Conservation (phyloP, 2,888 invertebrate species). For the Ichneumoninae sp. region DNA sequence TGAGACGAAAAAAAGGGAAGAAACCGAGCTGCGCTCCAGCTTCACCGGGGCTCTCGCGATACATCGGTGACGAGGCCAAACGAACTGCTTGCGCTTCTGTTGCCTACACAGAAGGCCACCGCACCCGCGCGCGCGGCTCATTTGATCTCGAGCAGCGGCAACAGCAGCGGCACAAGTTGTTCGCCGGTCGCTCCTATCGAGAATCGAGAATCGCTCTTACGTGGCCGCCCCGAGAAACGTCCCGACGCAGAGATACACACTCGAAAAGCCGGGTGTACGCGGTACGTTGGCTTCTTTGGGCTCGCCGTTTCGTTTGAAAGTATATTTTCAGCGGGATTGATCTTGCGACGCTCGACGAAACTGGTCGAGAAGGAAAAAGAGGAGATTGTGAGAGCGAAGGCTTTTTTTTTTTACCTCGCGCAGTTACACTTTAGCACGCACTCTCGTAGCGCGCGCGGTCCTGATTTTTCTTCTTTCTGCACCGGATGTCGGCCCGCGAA, state of each 20-base stretch:
- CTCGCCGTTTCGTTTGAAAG: constrained; percentile 56
- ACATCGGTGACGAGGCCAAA: constrained; percentile 41
- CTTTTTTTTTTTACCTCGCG: constrained; percentile 17
- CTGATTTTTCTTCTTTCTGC: constrained; percentile 12
- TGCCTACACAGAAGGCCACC: constrained; percentile 36
- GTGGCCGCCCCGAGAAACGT: background rate
- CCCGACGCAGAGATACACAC: constrained; percentile 32
- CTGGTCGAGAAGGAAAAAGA: constrained; percentile 25
- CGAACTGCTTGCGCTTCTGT: constrained; percentile 36
- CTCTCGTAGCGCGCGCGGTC: background rate
- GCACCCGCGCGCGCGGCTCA: constrained; percentile 52
- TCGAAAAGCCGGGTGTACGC: constrained; percentile 41
- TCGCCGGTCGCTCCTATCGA: constrained; percentile 46
- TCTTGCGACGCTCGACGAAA: constrained; percentile 43
- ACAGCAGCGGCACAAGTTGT: constrained; percentile 1
- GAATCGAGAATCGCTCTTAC: constrained; percentile 55
- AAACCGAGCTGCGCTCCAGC: constrained; percentile 16
- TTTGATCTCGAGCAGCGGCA: constrained; percentile 54
- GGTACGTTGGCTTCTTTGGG: constrained; percentile 12
- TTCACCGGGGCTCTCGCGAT: constrained; percentile 41
- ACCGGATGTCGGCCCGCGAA: constrained; percentile 53
- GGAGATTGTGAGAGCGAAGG: background rate
- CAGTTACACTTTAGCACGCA: constrained; percentile 41
- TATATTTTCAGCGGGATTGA: constrained; percentile 67
- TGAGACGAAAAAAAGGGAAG: background rate